Evolutionary conservation across 2,113 vertebrate genomes (phyloP), one percentile per base, ranked within the genome.

Genomic region (Nesoenas mayeri): DNA sequence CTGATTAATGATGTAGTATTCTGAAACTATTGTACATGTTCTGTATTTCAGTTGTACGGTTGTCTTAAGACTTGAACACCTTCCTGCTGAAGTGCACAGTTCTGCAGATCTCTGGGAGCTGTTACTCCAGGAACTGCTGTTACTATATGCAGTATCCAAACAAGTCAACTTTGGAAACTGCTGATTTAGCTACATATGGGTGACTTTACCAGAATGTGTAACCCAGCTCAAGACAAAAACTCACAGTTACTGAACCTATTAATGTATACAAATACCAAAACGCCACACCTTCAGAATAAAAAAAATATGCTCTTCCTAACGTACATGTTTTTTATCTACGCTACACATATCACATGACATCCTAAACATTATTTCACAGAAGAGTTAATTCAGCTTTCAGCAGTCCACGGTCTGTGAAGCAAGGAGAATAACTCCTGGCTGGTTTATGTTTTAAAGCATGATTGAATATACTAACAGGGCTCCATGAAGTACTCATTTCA

Each of bases 401-500:
- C 81, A 47, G 11, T 77, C 91, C 79, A 61, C 65, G 91, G 34
- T 81, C 78, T 85, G 5, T 95, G 96, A 97, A 96, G 91, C 58
- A 84, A 87, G 67, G 81, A 94, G 70, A 91, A 87, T 93, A 85
- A 92, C 51, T 79, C 72, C 58, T 95, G 65, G 20, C 74, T 82
- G 83, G 65, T 95, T 93, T 97, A 85, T 97, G 64, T 42, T 75
- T 90, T 91, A 84, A 93, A 94, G 70, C 64, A 95, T 94, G 91
- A 95, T 81, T 85, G 93, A 90, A 64, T 70, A 87, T 69, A 94
- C 85, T 91, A 74, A 97, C 96, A 97, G 91, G 70, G 32, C 51
- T 97, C 86, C 54, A 11, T 74, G 80, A 95, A 96, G 75, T 95
- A 90, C 90, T 96, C 81, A 83, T 95, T 94, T 86, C 78, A 95